A percentile compares a stretch with the other conserved stretches of the same genome.
These are phyloP conservation scores for Anneissia japonica DNA, from an alignment of 35 echinoderm and acorn worm genomes.

Conservation along the genomic window DNA sequence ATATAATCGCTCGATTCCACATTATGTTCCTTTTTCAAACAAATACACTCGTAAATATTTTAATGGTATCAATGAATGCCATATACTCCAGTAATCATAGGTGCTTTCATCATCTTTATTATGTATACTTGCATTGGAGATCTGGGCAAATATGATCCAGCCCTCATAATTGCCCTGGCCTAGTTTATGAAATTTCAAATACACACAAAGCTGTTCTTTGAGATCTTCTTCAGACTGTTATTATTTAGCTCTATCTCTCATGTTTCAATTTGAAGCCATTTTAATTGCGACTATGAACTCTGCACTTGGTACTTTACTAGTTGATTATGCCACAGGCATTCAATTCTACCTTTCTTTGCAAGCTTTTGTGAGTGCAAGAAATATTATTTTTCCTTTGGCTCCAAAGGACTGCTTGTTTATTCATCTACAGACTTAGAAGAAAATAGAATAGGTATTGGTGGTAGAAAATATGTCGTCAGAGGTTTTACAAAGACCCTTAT, in stretches of 20 bases:
- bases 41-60: not conserved
- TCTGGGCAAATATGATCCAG: no score
- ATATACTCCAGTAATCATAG: not conserved
- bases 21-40: not conserved
- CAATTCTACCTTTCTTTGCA: not conserved
- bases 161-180: no score
- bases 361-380: not conserved
- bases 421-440: not conserved
- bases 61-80: not conserved
- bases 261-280: not conserved
- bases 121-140: no score
- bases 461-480: conserved; percentile 1
- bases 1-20: not conserved
- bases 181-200: no score
- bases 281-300: not conserved
- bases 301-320: not conserved
- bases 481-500: not conserved
- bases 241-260: not conserved
- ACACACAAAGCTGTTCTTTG: no score
- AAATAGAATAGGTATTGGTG: not conserved
- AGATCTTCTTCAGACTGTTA: not conserved
- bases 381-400: conserved; percentile 2
- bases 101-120: no score
- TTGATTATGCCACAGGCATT: conserved; percentile 1
- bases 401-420: not conserved